Evolutionary conservation across 2,888 invertebrate species (phyloP), one percentile per base, ranked within the genome.

Genomic region (Syrphus vitripennis): DNA sequence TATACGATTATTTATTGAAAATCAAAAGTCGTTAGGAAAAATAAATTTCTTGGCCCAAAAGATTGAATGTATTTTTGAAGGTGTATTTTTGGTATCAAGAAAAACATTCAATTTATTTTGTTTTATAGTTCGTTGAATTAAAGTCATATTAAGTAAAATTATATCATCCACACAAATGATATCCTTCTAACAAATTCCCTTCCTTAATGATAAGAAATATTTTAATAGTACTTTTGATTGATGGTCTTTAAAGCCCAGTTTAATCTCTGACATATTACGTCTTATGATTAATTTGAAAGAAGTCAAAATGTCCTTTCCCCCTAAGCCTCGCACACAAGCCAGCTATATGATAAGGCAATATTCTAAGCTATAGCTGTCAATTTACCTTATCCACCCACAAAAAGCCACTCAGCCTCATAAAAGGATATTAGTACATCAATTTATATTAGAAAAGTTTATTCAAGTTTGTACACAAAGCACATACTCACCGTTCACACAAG

Each of bases 351-450:
- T 61, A 31, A 61, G 53, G 24, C 42, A 63, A 70, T 37, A 24
- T 3, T 14, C 26, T 31, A n/a, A n/a, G n/a, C n/a, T n/a, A n/a
- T n/a, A n/a, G 53, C 37, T 53, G 70, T 77, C 77, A 77, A 50
- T 70, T 70, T 42, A 70, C 37, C 19, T 42, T 53, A 53, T 57
- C 19, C 10, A 19, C 9, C 48, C 24, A 7, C 5, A 19, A 12
- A 34, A 34, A 67, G 50, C 67, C 50, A 67, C 67, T 61, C 29
- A 57, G 26, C 34, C 21, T 55, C 45, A 55, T 29, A 77, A 70
- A 55, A 34, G 72, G 59, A 67, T 80, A 67, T 74, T 74, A 50
- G 65, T 31, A 74, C 65, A 72, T 67, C 79, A 80, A 29, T 80
- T 80, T 67, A 34, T 48, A 80, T 80, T 59, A 80, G 31, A 59